A percentile compares a stretch with the other conserved stretches of the same genome.
These are phyloP conservation scores for Malurus cyaneus DNA, from an alignment of 2,113 vertebrate species.

Conservation along the genomic window DNA sequence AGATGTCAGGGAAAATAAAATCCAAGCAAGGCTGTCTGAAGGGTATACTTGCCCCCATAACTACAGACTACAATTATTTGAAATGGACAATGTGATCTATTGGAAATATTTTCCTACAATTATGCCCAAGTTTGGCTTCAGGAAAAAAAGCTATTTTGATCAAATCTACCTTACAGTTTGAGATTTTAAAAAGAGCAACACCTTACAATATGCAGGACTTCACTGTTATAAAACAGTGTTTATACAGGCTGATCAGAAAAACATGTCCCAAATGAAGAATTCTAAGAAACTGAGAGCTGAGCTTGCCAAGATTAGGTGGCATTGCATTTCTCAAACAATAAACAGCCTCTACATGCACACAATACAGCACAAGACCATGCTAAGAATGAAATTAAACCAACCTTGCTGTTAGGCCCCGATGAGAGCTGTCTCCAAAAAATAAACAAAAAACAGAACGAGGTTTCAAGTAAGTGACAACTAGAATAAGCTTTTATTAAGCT, in stretches of 20 bases:
- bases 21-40: background rate
- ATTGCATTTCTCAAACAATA: background rate
- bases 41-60: background rate
- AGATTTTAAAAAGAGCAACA: background rate
- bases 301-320: background rate
- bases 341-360: slow-evolving; percentile 30
- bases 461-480: slow-evolving; percentile 4
- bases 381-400: slow-evolving; percentile 22
- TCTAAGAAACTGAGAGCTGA: background rate
- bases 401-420: slow-evolving; percentile 36
- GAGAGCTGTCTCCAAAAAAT: slow-evolving; percentile 41
- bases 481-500: background rate
- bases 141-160: background rate
- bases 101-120: background rate
- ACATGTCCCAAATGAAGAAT: background rate
- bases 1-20: background rate
- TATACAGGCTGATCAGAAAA: background rate
- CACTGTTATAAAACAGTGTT: background rate
- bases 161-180: background rate
- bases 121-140: background rate
- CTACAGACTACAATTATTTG: background rate
- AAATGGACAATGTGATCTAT: background rate
- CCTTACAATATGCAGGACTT: background rate
- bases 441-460: background rate
- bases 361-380: slow-evolving; percentile 35